Evolutionary conservation across 2,113 vertebrate genomes (phyloP).

Genomic region (Chionodraco myersi): DNA sequence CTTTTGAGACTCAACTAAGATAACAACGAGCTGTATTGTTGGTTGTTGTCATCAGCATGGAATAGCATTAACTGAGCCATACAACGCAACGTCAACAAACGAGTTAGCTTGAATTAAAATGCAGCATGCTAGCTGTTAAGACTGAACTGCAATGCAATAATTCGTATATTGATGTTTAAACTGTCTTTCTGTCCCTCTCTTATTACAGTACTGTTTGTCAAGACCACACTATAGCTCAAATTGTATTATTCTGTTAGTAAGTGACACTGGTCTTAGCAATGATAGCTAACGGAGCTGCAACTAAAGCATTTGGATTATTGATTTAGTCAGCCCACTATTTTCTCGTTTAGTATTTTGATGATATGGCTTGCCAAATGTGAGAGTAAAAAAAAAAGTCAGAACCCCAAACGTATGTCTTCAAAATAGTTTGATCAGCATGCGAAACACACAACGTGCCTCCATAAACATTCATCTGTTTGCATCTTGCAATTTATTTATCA

Average conservation of each 20-base stretch:
- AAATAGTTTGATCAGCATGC: too few relatives aligned
- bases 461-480: too few relatives aligned
- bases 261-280: background rate
- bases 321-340: background rate
- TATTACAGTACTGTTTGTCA: background rate
- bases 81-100: background rate
- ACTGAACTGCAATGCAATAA: background rate
- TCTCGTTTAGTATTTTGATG: background rate
- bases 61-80: background rate
- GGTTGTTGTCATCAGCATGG: background rate
- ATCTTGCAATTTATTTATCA: too few relatives aligned
- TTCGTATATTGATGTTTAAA: background rate
- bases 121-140: background rate
- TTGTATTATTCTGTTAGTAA: background rate
- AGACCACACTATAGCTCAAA: background rate
- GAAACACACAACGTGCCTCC: too few relatives aligned
- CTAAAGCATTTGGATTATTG: background rate
- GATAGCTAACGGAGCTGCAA: background rate
- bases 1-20: background rate
- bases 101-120: background rate
- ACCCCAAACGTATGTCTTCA: background rate
- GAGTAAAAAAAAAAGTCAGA: background rate
- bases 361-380: background rate
- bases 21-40: background rate
- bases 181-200: background rate